Conservation (phyloP, 2,113 vertebrate species). For the Takifugu bimaculatus region DNA sequence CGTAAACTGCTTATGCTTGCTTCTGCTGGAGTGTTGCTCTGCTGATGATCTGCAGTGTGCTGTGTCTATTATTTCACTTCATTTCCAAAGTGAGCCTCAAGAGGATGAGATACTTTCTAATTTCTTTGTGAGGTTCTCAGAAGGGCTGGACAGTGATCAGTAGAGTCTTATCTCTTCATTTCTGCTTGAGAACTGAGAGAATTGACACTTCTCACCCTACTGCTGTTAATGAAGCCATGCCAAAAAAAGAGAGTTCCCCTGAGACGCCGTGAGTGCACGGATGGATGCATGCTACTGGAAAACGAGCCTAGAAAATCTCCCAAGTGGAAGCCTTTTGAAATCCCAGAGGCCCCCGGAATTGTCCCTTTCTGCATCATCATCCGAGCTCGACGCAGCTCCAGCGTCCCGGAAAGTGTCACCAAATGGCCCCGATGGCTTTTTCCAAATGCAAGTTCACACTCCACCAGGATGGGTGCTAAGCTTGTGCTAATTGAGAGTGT, state of each 20-base stretch:
- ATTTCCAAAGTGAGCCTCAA: background rate
- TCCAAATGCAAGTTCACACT: conserved; percentile 34
- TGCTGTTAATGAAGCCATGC: conserved; percentile 42
- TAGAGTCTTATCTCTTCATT: conserved; percentile 23
- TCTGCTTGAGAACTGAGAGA: conserved; percentile 16
- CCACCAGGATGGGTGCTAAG: conserved; percentile 43
- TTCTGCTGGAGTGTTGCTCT: conserved; percentile 1
- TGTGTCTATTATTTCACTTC: background rate
- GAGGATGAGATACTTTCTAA: conserved; percentile 3
- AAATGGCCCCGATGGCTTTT: conserved; percentile 46
- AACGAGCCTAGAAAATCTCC: conserved; percentile 22
- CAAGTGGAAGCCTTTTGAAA: conserved; percentile 23
- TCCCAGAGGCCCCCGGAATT: conserved; percentile 14
- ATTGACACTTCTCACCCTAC: conserved; percentile 23
- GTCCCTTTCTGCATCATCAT: conserved; percentile 30
- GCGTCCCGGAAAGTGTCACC: conserved; percentile 48
- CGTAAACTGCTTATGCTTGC: too few species aligned
- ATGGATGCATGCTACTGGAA: conserved; percentile 23
- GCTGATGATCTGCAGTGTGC: background rate
- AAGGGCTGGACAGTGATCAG: conserved; percentile 25
- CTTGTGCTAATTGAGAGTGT: conserved; percentile 47
- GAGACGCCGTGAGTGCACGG: conserved; percentile 13
- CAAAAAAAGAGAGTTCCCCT: conserved; percentile 15
- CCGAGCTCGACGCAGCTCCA: conserved; percentile 23
- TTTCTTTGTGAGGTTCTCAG: conserved; percentile 1